A percentile compares a stretch with the other conserved stretches of the same genome.
Evolutionary conservation across 2,888 invertebrate genomes (phyloP).

Genomic region (Chesias legatella): DNA sequence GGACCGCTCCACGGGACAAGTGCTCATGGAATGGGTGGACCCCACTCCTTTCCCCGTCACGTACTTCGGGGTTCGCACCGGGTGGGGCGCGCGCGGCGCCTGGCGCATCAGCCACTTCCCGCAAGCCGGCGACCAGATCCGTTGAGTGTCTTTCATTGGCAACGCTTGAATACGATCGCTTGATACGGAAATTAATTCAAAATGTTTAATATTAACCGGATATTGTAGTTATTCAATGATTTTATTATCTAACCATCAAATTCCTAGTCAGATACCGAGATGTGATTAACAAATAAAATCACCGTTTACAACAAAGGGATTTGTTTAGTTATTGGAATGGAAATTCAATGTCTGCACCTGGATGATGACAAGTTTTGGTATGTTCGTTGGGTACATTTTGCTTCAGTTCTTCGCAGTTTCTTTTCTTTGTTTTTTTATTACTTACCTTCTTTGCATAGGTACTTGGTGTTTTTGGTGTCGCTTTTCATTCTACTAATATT

Average conservation of each 20-base stretch:
- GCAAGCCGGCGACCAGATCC: slow-evolving; percentile 41
- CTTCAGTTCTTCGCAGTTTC: slow-evolving; percentile 21
- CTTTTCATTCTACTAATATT: no score
- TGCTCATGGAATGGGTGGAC: slow-evolving; percentile 82
- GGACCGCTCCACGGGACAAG: slow-evolving; percentile 66
- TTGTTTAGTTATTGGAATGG: slow-evolving; percentile 18
- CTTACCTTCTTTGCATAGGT: no score
- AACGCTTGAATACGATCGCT: slow-evolving; percentile 57
- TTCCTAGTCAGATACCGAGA: slow-evolving; percentile 16
- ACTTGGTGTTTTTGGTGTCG: no score
- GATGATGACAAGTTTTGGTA: slow-evolving; percentile 54
- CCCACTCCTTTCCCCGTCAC: slow-evolving; percentile 80
- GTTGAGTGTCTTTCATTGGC: slow-evolving; percentile 57
- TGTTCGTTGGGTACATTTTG: slow-evolving; percentile 78
- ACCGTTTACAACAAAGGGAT: slow-evolving; percentile 13
- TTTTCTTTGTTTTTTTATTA: slow-evolving; percentile 26
- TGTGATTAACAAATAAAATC: slow-evolving; percentile 30
- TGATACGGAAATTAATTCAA: slow-evolving; percentile 23
- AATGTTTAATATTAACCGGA: slow-evolving; percentile 18
- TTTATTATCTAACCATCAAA: slow-evolving; percentile 21
- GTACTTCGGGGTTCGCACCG: slow-evolving; percentile 83
- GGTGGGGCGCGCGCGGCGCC: slow-evolving; percentile 83
- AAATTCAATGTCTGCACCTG: slow-evolving; percentile 27
- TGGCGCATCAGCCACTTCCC: slow-evolving; percentile 79
- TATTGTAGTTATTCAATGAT: slow-evolving; percentile 26